Conservation (phyloP, 2,113 vertebrate species). For the Chaetops frenatus region DNA sequence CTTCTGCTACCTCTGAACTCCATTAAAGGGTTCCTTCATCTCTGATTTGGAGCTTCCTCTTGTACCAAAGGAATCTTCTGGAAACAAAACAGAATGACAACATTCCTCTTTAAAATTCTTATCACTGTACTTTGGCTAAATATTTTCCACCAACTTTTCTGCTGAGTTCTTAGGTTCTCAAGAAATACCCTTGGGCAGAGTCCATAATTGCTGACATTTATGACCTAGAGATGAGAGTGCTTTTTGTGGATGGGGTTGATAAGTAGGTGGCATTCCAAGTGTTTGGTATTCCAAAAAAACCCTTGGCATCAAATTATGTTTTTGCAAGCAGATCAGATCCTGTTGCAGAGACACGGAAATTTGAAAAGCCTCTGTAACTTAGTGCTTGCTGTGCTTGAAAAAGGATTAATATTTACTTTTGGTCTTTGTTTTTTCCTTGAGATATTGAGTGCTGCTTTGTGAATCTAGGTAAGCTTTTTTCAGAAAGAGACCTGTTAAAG, state of each 20-base stretch:
- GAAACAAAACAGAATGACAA: neutral
- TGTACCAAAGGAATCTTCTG: neutral
- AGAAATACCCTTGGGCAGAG: neutral
- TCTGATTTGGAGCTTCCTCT: neutral
- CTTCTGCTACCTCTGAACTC: neutral
- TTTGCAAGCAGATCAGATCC: conserved; percentile 36
- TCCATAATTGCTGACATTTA: neutral
- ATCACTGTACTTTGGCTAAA: neutral
- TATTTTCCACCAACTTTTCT: neutral
- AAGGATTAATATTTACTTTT: conserved; percentile 11
- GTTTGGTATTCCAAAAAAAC: conserved; percentile 20
- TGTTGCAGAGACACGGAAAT: conserved; percentile 15
- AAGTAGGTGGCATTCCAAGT: neutral
- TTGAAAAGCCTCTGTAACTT: neutral
- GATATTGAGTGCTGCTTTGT: neutral
- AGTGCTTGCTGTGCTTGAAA: neutral
- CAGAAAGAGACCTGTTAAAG: neutral
- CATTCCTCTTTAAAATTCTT: neutral
- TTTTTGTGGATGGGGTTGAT: neutral
- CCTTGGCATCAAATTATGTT: conserved; percentile 2
- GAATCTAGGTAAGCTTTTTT: conserved; percentile 23
- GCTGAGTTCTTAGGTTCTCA: neutral
- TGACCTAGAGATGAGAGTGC: neutral
- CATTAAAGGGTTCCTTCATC: neutral
- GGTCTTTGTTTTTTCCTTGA: neutral